Evolutionary conservation across 1,140 invertebrate species (phyloP).

Genomic region (Bombus pyrosoma): DNA sequence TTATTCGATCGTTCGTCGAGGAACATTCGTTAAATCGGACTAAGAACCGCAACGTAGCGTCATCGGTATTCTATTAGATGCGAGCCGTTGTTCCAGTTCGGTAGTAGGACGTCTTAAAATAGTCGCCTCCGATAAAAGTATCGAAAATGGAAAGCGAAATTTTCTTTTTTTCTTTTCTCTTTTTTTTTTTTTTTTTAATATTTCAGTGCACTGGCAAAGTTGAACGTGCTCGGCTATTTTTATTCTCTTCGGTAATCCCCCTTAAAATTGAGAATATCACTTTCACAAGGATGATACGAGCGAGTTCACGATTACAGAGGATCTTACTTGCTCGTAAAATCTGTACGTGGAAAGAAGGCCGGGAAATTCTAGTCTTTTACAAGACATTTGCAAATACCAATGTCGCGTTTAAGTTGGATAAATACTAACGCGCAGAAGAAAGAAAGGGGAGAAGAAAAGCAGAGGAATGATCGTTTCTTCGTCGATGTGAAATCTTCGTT

Average conservation of each 20-base stretch:
- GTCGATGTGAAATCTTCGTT: not conserved
- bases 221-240: not conserved
- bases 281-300: not conserved
- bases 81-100: conserved; percentile 58
- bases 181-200: not conserved
- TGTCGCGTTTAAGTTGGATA: not conserved
- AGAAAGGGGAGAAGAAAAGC: no score
- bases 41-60: conserved; percentile 32
- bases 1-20: not conserved
- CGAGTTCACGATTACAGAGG: not conserved
- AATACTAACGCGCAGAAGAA: no score
- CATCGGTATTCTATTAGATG: conserved; percentile 56
- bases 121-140: conserved; percentile 50
- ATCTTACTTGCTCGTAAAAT: not conserved
- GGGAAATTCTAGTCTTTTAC: no score
- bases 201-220: not conserved
- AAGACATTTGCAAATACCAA: not conserved
- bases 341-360: fast-evolving
- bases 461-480: not conserved
- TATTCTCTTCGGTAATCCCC: not conserved
- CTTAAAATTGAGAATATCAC: not conserved
- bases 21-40: conserved; percentile 33
- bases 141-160: conserved; percentile 53
- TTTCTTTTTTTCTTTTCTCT: conserved; percentile 6
- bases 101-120: conserved; percentile 59